Conservation (phyloP, 35 echinoderm and acorn worm genomes). For the Apostichopus japonicus region DNA sequence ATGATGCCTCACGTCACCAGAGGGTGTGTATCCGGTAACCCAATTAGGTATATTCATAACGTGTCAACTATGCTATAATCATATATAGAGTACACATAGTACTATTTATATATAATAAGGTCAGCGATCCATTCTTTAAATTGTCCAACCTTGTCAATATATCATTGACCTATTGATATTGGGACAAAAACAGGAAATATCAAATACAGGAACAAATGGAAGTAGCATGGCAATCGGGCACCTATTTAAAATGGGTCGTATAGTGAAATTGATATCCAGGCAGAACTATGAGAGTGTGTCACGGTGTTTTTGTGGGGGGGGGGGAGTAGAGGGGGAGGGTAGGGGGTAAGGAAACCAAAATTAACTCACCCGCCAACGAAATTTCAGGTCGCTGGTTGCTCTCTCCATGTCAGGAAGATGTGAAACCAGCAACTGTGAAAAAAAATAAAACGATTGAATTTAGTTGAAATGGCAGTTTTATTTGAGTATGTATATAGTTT, state of each 20-base stretch:
- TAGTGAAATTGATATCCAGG: too few species aligned
- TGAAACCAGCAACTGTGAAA: not conserved
- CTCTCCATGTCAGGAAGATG: not conserved
- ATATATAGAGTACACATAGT: too few species aligned
- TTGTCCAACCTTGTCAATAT: too few species aligned
- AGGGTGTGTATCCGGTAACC: too few species aligned
- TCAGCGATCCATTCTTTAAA: too few species aligned
- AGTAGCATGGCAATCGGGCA: not conserved
- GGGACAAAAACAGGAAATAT: not conserved
- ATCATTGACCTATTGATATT: not conserved
- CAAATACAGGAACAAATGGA: not conserved
- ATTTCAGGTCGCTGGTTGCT: not conserved
- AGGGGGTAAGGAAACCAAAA: not conserved
- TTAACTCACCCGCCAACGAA: slow-evolving; percentile 12
- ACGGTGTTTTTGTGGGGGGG: too few species aligned
- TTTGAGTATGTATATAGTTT: not conserved
- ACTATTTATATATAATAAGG: too few species aligned
- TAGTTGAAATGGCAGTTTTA: not conserved
- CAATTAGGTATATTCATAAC: too few species aligned
- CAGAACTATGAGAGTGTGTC: too few species aligned
- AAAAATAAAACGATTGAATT: not conserved
- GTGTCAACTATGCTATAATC: too few species aligned
- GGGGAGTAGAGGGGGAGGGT: not conserved
- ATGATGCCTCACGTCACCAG: too few species aligned
- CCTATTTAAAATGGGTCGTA: too few species aligned